These are phyloP conservation scores for Bombus breviceps DNA, from an alignment of 1,140 invertebrate genomes.

Conservation along the genomic window DNA sequence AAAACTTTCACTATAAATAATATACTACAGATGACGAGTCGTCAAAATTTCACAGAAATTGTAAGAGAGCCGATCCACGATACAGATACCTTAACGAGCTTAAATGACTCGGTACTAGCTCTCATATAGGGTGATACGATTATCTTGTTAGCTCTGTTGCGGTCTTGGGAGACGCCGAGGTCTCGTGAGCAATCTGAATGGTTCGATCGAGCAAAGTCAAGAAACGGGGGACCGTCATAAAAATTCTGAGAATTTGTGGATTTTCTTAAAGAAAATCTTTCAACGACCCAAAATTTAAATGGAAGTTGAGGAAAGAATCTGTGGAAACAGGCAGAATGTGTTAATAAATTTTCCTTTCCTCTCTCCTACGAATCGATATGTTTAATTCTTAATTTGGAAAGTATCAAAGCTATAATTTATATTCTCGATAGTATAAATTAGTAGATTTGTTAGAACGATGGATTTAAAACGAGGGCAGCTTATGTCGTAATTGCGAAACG, in stretches of 20 bases:
- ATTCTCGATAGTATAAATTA: not conserved
- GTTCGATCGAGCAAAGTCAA: not conserved
- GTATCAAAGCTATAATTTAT: not conserved
- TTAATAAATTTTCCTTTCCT: too few relatives aligned
- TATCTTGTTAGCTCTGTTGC: constrained; percentile 10
- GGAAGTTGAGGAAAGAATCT: too few relatives aligned
- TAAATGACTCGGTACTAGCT: not conserved
- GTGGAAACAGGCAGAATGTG: too few relatives aligned
- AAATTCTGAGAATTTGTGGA: not conserved
- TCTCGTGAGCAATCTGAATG: not conserved
- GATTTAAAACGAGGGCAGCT: not conserved
- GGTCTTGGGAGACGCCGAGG: not conserved
- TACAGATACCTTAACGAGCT: not conserved
- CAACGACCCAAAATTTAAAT: too few relatives aligned
- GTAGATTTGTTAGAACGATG: not conserved
- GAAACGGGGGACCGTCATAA: not conserved
- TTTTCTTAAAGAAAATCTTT: too few relatives aligned
- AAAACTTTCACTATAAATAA: too few relatives aligned
- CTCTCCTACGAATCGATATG: too few relatives aligned
- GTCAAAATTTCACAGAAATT: too few relatives aligned
- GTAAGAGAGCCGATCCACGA: too few relatives aligned
- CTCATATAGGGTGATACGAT: constrained; percentile 4
- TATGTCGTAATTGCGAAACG: not conserved
- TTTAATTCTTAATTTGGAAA: not conserved
- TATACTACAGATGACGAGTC: too few relatives aligned